Conservation (phyloP, 2,888 invertebrate genomes). For the Lottia gigantea region DNA sequence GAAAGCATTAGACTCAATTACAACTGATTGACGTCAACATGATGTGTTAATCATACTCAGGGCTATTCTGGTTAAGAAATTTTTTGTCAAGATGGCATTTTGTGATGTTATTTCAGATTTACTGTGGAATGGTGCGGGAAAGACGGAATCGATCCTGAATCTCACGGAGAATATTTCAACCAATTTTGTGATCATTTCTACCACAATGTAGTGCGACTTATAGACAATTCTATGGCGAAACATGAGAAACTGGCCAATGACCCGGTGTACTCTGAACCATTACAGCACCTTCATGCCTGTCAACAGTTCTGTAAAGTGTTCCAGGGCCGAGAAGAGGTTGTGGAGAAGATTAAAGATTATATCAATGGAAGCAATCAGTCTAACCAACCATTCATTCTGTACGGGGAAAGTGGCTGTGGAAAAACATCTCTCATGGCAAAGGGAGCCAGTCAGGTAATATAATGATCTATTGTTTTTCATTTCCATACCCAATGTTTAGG, state of each 20-base stretch:
- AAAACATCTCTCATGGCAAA: slow-evolving; percentile 96
- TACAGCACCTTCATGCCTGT: slow-evolving; percentile 91
- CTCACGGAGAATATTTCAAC: slow-evolving; percentile 91
- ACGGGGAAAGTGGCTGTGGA: slow-evolving; percentile 97
- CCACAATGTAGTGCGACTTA: slow-evolving; percentile 82
- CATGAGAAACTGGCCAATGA: slow-evolving; percentile 86
- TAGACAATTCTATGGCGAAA: slow-evolving; percentile 94
- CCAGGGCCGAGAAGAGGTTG: slow-evolving; percentile 89
- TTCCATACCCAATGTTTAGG: too few species aligned
- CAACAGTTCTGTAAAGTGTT: slow-evolving; percentile 89
- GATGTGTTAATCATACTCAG: too few species aligned
- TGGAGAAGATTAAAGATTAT: slow-evolving; percentile 70
- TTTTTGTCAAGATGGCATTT: too few species aligned
- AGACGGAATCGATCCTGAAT: slow-evolving; percentile 86
- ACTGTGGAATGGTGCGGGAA: slow-evolving; percentile 97
- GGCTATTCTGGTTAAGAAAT: too few species aligned
- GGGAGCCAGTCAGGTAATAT: slow-evolving; percentile 75
- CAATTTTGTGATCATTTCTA: slow-evolving; percentile 88
- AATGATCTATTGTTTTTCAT: not conserved
- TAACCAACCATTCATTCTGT: slow-evolving; percentile 89
- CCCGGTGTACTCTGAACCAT: slow-evolving; percentile 55
- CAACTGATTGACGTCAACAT: too few species aligned
- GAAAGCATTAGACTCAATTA: too few species aligned
- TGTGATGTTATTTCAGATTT: slow-evolving; percentile 42
- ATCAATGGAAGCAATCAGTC: slow-evolving; percentile 72